These are phyloP conservation scores for Hyperopisus bebe DNA, from an alignment of 2,113 vertebrate species.

Conservation along the genomic window DNA sequence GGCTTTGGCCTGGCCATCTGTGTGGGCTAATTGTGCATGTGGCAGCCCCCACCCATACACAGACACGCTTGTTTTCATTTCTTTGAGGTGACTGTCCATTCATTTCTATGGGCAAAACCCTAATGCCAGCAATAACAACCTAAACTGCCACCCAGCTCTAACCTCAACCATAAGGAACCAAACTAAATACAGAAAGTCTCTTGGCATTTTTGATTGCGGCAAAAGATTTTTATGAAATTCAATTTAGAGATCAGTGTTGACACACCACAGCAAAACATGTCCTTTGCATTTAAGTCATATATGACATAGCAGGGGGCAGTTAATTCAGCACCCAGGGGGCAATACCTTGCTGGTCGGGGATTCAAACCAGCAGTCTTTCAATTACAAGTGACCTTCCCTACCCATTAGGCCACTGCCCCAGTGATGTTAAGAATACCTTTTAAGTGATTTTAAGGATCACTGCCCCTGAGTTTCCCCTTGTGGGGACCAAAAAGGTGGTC, in stretches of 20 bases:
- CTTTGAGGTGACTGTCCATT: not conserved
- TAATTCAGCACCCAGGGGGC: too few relatives aligned
- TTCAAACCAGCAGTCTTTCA: too few relatives aligned
- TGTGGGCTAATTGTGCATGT: not conserved
- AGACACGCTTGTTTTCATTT: not conserved
- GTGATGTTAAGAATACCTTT: too few relatives aligned
- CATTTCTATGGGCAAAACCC: not conserved
- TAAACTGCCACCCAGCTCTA: not conserved
- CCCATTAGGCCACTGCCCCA: too few relatives aligned
- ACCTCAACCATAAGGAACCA: not conserved
- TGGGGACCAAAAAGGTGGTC: not conserved
- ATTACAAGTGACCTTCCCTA: too few relatives aligned
- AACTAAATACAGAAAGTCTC: not conserved
- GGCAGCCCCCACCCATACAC: constrained; percentile 27
- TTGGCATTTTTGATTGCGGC: not conserved
- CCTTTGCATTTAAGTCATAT: too few relatives aligned
- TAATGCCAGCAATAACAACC: not conserved
- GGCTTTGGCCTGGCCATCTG: not conserved
- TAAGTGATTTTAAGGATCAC: too few relatives aligned
- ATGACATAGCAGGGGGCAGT: too few relatives aligned
- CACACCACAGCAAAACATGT: too few relatives aligned
- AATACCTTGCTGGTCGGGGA: too few relatives aligned
- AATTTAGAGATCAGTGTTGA: too few relatives aligned
- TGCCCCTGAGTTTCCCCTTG: not conserved
- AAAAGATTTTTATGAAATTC: too few relatives aligned